Evolutionary conservation across 2,113 vertebrate species (phyloP), one percentile per base, ranked within the genome.

Genomic region (Pheucticus melanocephalus): DNA sequence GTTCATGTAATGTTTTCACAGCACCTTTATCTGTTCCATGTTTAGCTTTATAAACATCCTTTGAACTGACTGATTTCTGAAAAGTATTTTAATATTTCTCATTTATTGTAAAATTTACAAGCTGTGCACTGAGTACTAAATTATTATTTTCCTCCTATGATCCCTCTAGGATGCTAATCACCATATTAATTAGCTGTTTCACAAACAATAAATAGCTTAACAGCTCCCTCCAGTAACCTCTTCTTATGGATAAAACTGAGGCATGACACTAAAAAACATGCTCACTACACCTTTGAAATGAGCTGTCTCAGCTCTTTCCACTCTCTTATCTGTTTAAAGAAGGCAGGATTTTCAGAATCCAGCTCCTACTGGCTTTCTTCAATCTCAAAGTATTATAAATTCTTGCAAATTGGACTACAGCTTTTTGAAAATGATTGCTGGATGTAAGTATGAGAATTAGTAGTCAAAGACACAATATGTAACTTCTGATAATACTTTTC

Each of bases 121-220:
- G 71, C 35, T 66, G 64, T 75, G 82, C 68, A 81, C 51, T 66
- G 76, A 92, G 83, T 65, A 82, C 23, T 35, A 69, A 66, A 82
- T 88, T 53, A 94, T 59, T 93, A 48, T 94, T 92, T 92, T 95
- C n/a, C 48, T 92, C 37, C 72, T 84, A 77, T 48, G 72, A 92
- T 92, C 85, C 42, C 79, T 91, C 53, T 79, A 91, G 83, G 81
- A 82, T 78, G 81, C 83, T 92, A 92, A 96, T 92, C 65, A 94
- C 12, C 24, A 33, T 51, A 94, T 78, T 94, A 95, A 92, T 82
- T 78, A 92, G 51, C 77, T 88, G 25, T 79, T 97, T 91, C 73
- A 94, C 76, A 81, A 94, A 95, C 42, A 88, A 92, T 81, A 91
- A 88, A 83, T 59, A 92, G 83, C 40, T 92, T 93, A 93, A 61